Evolutionary conservation across 2,888 invertebrate species (phyloP).

Genomic region (Phyto melanocephala): DNA sequence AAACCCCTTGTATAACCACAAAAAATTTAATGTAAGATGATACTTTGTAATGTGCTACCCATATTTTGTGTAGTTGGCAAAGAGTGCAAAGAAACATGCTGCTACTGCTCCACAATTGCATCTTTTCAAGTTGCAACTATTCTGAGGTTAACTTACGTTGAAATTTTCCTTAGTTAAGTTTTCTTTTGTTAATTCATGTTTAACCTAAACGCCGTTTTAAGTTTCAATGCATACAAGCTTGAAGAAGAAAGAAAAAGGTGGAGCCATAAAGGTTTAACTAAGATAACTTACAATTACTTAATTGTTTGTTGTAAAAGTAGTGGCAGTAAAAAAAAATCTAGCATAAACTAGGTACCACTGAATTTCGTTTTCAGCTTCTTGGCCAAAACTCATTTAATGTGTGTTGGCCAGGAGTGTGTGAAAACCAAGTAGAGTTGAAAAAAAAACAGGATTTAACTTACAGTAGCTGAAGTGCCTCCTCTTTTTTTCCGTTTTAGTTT

Average conservation of each 20-base stretch:
- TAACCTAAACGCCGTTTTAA: conserved; percentile 56
- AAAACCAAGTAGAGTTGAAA: not conserved
- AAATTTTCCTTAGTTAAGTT: not conserved
- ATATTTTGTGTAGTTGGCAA: not conserved
- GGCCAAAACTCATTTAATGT: not conserved
- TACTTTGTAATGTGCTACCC: conserved; percentile 47
- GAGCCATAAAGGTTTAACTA: conserved; percentile 56
- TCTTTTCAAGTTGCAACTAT: no score
- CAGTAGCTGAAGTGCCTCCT: conserved; percentile 28
- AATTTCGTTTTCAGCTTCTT: not conserved
- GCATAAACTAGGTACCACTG: not conserved
- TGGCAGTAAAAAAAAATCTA: not conserved
- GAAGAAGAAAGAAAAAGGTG: not conserved
- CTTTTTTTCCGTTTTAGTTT: not conserved
- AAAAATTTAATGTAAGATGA: conserved; percentile 59
- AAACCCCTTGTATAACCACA: not conserved
- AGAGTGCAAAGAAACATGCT: conserved; percentile 4
- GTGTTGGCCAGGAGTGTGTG: conserved; percentile 6
- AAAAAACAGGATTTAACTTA: conserved; percentile 15
- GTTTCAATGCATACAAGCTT: conserved; percentile 32
- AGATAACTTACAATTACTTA: conserved; percentile 64
- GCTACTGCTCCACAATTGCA: not conserved
- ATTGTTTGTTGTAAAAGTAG: conserved; percentile 44
- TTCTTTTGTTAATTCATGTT: conserved; percentile 33
- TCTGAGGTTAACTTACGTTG: not conserved